These are phyloP conservation scores for Cosmorhoe ocellata DNA, from an alignment of 2,888 invertebrate genomes.

Conservation along the genomic window DNA sequence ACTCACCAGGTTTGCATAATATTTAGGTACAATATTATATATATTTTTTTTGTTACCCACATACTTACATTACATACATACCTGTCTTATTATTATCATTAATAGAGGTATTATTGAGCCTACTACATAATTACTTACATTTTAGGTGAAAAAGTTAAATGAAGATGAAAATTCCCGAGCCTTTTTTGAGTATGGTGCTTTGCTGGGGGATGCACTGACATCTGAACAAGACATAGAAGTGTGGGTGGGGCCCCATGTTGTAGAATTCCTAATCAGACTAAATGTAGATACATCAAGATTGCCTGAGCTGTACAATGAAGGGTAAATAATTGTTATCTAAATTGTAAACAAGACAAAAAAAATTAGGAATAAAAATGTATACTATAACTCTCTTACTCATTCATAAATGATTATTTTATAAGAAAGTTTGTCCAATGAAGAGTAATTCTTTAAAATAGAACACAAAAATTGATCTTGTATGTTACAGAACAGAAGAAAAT, in stretches of 20 bases:
- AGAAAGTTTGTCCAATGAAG: too few relatives aligned
- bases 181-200: conserved; percentile 84
- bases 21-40: neutral
- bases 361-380: too few relatives aligned
- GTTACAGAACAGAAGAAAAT: conserved; percentile 60
- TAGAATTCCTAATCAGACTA: conserved; percentile 85
- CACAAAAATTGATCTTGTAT: neutral
- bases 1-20: conserved; percentile 80
- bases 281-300: conserved; percentile 84
- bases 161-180: conserved; percentile 81
- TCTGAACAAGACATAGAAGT: conserved; percentile 85
- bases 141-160: conserved; percentile 69
- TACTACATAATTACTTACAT: too few relatives aligned
- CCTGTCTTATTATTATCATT: too few relatives aligned
- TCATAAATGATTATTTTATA: too few relatives aligned
- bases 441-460: too few relatives aligned
- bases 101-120: too few relatives aligned
- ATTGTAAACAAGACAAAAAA: too few relatives aligned
- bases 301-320: conserved; percentile 80
- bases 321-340: conserved; percentile 49
- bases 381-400: too few relatives aligned
- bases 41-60: too few relatives aligned
- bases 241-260: conserved; percentile 81
- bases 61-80: too few relatives aligned
- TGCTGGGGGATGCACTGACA: conserved; percentile 79